These are phyloP conservation scores for Orientallactaga sibirica DNA, from an alignment of 2,797 vertebrate genomes.

Conservation along the genomic window DNA sequence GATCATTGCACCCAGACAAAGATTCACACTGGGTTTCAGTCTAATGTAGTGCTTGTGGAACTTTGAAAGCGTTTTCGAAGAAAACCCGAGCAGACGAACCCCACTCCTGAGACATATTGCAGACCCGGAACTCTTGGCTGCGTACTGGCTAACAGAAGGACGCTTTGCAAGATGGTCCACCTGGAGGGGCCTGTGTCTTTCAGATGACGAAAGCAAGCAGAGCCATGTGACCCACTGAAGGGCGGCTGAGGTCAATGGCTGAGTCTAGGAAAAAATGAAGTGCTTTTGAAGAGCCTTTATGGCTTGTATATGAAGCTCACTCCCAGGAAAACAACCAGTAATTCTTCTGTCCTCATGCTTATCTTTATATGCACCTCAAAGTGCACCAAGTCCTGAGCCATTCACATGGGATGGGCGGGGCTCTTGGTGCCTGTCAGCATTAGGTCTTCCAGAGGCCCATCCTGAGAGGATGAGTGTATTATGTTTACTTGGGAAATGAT, in stretches of 20 bases:
- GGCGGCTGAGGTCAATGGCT: neutral
- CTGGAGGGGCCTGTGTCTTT: neutral
- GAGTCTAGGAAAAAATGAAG: neutral
- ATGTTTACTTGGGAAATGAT: neutral
- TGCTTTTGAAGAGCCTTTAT: neutral
- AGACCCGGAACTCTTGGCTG: neutral
- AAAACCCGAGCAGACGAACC: neutral
- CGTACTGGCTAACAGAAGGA: neutral
- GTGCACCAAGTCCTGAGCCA: neutral
- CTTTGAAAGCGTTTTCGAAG: neutral
- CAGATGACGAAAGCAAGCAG: neutral
- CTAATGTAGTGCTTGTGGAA: neutral
- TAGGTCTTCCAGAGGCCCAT: neutral
- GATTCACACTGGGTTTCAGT: neutral
- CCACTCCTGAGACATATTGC: too few relatives aligned
- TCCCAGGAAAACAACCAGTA: neutral
- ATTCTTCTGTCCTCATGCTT: neutral
- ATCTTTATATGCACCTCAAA: neutral
- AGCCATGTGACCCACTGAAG: neutral
- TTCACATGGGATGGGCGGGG: neutral
- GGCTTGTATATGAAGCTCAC: neutral
- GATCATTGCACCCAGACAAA: neutral
- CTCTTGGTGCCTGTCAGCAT: neutral
- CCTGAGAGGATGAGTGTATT: neutral
- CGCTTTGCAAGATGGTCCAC: accelerated